Evolutionary conservation across 2,797 vertebrate genomes (phyloP).

Genomic region (Esox lucius): DNA sequence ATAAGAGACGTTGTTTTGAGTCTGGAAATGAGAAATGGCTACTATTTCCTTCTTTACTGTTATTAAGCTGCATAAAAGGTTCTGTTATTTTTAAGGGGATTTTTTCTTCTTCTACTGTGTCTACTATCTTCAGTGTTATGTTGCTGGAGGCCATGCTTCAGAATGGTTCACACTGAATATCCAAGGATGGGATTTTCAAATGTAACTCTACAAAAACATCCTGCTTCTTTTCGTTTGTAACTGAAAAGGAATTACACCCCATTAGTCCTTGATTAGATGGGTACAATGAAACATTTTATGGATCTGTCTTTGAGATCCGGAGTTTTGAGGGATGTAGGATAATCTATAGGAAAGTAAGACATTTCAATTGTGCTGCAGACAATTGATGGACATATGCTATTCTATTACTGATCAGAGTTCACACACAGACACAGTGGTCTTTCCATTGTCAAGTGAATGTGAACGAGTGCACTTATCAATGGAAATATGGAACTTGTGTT

Average conservation of each 20-base stretch:
- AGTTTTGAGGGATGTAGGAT: too few relatives aligned
- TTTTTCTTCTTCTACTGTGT: not conserved
- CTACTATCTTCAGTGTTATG: not conserved
- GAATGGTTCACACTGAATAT: too few relatives aligned
- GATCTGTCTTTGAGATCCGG: too few relatives aligned
- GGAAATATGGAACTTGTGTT: not conserved
- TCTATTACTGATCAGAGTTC: not conserved
- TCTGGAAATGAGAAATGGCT: conserved; percentile 3
- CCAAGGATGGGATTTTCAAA: too few relatives aligned
- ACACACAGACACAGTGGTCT: not conserved
- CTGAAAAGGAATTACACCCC: too few relatives aligned
- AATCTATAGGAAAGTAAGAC: not conserved
- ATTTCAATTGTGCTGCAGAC: not conserved
- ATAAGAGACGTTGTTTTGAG: conserved; percentile 11
- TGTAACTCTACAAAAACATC: too few relatives aligned
- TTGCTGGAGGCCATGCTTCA: not conserved
- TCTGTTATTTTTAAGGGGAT: not conserved
- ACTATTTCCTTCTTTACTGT: not conserved
- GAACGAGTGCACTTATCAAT: not conserved
- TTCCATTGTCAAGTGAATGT: not conserved
- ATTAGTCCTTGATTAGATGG: too few relatives aligned
- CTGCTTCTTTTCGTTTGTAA: too few relatives aligned
- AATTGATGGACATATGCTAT: not conserved
- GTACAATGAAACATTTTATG: too few relatives aligned
- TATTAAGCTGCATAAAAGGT: not conserved